A percentile compares a stretch with the other conserved stretches of the same genome.
Evolutionary conservation across 2,113 vertebrate genomes (phyloP).

Genomic region (Pangasianodon hypophthalmus): DNA sequence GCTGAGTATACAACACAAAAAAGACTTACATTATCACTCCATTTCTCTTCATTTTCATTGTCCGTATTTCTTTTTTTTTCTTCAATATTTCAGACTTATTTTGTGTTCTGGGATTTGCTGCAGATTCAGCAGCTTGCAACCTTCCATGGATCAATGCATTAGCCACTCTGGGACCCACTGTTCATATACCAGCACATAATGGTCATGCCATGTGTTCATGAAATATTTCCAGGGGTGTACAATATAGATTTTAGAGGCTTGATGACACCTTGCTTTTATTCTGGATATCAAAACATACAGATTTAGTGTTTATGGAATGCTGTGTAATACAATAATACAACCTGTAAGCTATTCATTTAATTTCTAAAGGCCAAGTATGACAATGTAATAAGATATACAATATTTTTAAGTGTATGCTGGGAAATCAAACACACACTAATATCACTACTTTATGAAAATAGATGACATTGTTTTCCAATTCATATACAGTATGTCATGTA

Average conservation of each 20-base stretch:
- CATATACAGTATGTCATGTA: background rate
- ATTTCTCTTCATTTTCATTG: background rate
- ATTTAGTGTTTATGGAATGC: background rate
- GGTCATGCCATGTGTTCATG: background rate
- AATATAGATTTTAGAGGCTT: background rate
- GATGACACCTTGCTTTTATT: background rate
- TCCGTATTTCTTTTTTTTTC: background rate
- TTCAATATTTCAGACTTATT: conserved; percentile 20
- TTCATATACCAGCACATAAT: background rate
- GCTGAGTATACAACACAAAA: conserved; percentile 17
- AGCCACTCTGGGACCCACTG: background rate
- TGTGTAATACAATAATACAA: background rate
- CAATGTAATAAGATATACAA: background rate
- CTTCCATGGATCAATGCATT: conserved; percentile 29
- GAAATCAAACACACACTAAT: background rate
- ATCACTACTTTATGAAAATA: background rate
- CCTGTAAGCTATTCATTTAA: background rate
- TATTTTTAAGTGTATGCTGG: background rate
- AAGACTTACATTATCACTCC: background rate
- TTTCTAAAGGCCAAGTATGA: background rate
- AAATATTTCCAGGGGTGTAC: background rate
- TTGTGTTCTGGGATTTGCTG: background rate
- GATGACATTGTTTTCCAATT: background rate
- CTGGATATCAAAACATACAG: background rate
- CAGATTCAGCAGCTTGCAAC: conserved; percentile 2